Evolutionary conservation across 2,113 vertebrate genomes (phyloP).

Genomic region (Chloropsis cyanopogon): DNA sequence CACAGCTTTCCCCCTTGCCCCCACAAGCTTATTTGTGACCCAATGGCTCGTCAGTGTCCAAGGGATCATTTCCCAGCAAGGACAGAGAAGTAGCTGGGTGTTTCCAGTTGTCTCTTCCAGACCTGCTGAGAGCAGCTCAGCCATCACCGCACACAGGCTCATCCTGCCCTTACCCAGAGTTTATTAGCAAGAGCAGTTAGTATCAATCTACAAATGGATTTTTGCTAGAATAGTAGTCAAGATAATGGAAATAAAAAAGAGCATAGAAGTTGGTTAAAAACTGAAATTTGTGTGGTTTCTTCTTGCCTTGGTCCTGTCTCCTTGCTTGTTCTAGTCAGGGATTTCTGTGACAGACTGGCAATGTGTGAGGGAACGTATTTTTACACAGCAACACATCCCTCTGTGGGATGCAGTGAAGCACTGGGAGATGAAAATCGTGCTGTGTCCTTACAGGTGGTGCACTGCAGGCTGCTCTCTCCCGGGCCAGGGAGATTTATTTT

Average conservation of each 20-base stretch:
- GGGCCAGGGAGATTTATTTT: neutral
- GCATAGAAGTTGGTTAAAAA: neutral
- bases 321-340: neutral
- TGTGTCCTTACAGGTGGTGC: neutral
- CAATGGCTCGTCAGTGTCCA: neutral
- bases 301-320: neutral
- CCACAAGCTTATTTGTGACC: neutral
- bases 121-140: neutral
- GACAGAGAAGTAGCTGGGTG: neutral
- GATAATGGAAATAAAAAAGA: neutral
- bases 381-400: neutral
- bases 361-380: neutral
- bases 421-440: neutral
- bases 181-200: neutral
- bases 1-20: fast-evolving
- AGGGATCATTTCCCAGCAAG: neutral
- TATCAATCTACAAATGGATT: neutral
- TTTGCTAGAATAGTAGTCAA: neutral
- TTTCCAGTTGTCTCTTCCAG: neutral
- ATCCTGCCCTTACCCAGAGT: neutral
- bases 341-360: slow-evolving; percentile 20
- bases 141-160: neutral
- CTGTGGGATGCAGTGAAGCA: neutral
- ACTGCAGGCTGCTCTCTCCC: neutral
- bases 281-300: neutral